Evolutionary conservation across 2,888 invertebrate genomes (phyloP), one percentile per base, ranked within the genome.

Genomic region (Ormyrus thymus): DNA sequence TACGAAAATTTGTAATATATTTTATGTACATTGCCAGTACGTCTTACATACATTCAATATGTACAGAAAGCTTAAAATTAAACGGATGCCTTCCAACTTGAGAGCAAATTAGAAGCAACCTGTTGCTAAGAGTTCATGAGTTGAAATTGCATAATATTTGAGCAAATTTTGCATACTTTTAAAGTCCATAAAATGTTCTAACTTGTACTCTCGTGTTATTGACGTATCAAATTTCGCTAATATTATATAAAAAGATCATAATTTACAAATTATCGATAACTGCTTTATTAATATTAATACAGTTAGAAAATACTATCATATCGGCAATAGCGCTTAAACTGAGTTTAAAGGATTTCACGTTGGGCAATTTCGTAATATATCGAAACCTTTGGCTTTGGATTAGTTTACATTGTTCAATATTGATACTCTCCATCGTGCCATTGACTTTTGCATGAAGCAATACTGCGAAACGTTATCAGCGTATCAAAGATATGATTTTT

Each of bases 71-170:
- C 48, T 66, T n/a, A 53, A 76, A 69, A 46, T 76, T 69, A 62
- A 68, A 62, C 61, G 62, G n/a, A 59, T 76, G 46, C 51, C 61
- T 68, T 48, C 43, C 46, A 69, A 76, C 68, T 81, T 80, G 61
- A 83, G 80, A 70, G 78, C 78, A 84, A 83, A 83, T 84, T 83
- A 83, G 76, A 78, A 59, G 71, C 83, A 82, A 85, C 84, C 85
- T 84, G 84, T 84, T 84, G 85, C 84, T 82, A 76, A 56, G 80
- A 83, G 78, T 82, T 83, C 71, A 78, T 79, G 76, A 81, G 78
- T 82, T 75, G 62, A 64, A 82, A 83, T 83, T 81, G 79, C 79
- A 78, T 81, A 72, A 72, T 68, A 48, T 50, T 58, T 43, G 58
- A 66, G 66, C 9, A 13, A 11, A 55, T 64, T 62, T 62, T 62